Conservation (phyloP, 2,888 invertebrate species). For the Phaonia tiefii region DNA sequence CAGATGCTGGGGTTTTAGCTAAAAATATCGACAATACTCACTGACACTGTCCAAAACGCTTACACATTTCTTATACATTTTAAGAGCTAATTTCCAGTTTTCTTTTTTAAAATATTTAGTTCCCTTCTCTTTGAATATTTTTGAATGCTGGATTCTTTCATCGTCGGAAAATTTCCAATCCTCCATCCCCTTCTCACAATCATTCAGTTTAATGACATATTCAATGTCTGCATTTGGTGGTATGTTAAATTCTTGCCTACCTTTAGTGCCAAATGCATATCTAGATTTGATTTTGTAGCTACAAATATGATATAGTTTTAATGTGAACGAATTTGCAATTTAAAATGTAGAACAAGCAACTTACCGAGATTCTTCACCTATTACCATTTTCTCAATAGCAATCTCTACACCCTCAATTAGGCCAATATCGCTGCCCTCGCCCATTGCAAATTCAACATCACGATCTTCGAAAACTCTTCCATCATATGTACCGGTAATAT, state of each 20-base stretch:
- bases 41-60: slow-evolving; percentile 72
- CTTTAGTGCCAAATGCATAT: slow-evolving; percentile 89
- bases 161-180: slow-evolving; percentile 89
- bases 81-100: slow-evolving; percentile 89
- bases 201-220: slow-evolving; percentile 90
- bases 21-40: slow-evolving; percentile 60
- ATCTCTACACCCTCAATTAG: slow-evolving; percentile 91
- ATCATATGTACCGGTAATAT: slow-evolving; percentile 74
- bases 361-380: slow-evolving; percentile 87
- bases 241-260: slow-evolving; percentile 86
- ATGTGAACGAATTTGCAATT: slow-evolving; percentile 83
- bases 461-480: slow-evolving; percentile 84
- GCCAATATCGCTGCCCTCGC: slow-evolving; percentile 90
- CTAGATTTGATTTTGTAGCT: slow-evolving; percentile 87
- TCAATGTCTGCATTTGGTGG: slow-evolving; percentile 90
- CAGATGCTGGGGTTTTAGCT: no score
- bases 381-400: slow-evolving; percentile 90
- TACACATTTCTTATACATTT: slow-evolving; percentile 91
- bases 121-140: slow-evolving; percentile 93
- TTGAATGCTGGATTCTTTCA: slow-evolving; percentile 91
- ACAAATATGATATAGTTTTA: slow-evolving; percentile 15
- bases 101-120: slow-evolving; percentile 92
- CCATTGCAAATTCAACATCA: slow-evolving; percentile 90
- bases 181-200: slow-evolving; percentile 92
- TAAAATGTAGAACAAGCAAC: slow-evolving; percentile 82